Conservation (phyloP, 2,888 invertebrate species). For the Drosophila algonquin region DNA sequence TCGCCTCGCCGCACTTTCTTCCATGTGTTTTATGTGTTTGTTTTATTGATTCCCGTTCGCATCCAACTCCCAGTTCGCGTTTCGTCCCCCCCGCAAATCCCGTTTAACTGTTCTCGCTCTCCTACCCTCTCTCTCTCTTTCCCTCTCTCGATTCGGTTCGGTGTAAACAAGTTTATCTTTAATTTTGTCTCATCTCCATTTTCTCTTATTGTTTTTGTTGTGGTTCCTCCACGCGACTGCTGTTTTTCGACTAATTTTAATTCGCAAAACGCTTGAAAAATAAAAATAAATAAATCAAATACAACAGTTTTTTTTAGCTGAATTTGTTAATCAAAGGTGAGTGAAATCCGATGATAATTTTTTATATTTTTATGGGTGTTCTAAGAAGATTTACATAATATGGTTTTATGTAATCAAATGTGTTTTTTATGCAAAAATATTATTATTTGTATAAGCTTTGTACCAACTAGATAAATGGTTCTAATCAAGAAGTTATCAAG, state of each 20-base stretch:
- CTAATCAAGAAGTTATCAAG: background rate
- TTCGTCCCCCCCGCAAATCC: conserved; percentile 2
- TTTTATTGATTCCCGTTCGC: conserved; percentile 67
- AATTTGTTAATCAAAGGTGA: conserved; percentile 27
- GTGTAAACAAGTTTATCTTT: conserved; percentile 46
- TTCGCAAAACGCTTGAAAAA: conserved; percentile 14
- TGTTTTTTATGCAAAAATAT: conserved; percentile 19
- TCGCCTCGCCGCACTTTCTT: conserved; percentile 51
- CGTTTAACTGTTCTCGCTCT: conserved; percentile 9
- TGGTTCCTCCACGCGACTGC: conserved; percentile 21
- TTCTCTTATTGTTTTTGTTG: conserved; percentile 21
- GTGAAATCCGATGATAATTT: conserved; percentile 18
- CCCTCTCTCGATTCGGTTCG: conserved; percentile 27
- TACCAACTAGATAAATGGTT: background rate
- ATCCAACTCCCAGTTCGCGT: conserved; percentile 15
- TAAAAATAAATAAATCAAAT: conserved; percentile 12
- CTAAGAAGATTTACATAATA: conserved; percentile 13
- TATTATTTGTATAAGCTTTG: background rate
- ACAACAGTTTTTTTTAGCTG: conserved; percentile 23
- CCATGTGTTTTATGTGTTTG: conserved; percentile 60
- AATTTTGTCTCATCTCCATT: conserved; percentile 19
- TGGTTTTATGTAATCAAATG: conserved; percentile 20
- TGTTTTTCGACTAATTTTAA: conserved; percentile 17
- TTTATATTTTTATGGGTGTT: background rate
- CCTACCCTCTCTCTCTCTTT: conserved; percentile 31